phyloP scores from a whole-genome alignment of 2,888 invertebrate genomes.

The Perdita meconis region DNA sequence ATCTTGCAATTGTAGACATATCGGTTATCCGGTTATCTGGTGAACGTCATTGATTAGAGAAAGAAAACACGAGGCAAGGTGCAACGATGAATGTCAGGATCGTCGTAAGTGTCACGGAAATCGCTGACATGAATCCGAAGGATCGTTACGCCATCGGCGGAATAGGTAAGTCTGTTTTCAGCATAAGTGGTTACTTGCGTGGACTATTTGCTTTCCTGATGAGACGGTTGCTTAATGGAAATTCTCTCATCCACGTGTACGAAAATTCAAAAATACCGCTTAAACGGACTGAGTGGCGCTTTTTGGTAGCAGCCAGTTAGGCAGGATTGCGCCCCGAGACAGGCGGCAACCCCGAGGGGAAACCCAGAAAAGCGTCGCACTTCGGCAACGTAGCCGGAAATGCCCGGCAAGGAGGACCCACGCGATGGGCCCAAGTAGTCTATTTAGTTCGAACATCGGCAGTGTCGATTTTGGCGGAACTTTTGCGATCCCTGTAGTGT shows the following conservation, averaged over 20 bases:
- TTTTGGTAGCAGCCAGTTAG: too few species aligned
- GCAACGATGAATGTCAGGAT: conserved; percentile 74
- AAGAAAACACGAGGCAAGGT: conserved; percentile 24
- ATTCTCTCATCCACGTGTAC: conserved; percentile 3
- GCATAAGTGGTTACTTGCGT: neutral
- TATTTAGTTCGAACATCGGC: too few species aligned
- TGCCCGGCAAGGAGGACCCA: too few species aligned
- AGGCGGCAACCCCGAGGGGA: too few species aligned
- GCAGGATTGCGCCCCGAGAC: too few species aligned
- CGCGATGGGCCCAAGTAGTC: too few species aligned
- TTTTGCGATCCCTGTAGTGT: too few species aligned
- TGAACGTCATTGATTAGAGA: neutral
- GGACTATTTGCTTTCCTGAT: conserved; percentile 31
- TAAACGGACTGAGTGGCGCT: too few species aligned
- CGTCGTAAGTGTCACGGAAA: conserved; percentile 76
- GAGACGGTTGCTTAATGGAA: conserved; percentile 15
- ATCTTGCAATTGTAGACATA: neutral
- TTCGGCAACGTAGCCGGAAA: too few species aligned
- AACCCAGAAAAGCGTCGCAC: too few species aligned
- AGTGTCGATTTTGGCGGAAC: too few species aligned
- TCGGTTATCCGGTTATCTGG: conserved; percentile 8
- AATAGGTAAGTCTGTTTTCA: conserved; percentile 73
- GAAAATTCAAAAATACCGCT: too few species aligned
- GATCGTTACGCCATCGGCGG: conserved; percentile 80
- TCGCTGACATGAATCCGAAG: conserved; percentile 80